phyloP scores from a whole-genome alignment of 2,113 vertebrate species.

The Brachyhypopomus gauderio region DNA sequence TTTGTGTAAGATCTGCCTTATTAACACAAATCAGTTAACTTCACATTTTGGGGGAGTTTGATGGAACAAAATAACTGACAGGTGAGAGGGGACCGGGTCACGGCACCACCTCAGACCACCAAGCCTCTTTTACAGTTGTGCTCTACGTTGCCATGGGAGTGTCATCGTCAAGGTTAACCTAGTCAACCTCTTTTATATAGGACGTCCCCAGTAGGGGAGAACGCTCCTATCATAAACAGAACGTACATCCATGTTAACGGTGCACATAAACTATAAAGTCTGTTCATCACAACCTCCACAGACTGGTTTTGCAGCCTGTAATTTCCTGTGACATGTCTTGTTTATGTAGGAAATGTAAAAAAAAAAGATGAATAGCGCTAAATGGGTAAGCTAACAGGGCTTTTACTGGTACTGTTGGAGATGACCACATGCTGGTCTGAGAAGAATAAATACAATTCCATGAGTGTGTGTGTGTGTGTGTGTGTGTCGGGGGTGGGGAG shows the following conservation, averaged over 20 bases:
- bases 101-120: too few relatives aligned
- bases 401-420: constrained; percentile 7
- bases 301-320: neutral
- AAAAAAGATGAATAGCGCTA: neutral
- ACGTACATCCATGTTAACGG: too few relatives aligned
- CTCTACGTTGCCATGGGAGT: neutral
- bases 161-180: neutral
- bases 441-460: constrained; percentile 35
- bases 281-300: too few relatives aligned
- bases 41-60: too few relatives aligned
- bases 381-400: neutral
- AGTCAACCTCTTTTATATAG: neutral
- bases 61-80: too few relatives aligned
- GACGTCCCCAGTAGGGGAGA: too few relatives aligned
- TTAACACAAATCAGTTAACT: too few relatives aligned
- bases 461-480: neutral
- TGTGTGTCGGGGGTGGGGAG: neutral
- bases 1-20: too few relatives aligned
- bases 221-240: too few relatives aligned
- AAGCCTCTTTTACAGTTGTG: too few relatives aligned
- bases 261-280: neutral
- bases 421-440: neutral
- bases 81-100: too few relatives aligned
- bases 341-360: neutral
- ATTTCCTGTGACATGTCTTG: neutral